Evolutionary conservation across 2,888 invertebrate species (phyloP).

Genomic region (Antheraea yamamai): DNA sequence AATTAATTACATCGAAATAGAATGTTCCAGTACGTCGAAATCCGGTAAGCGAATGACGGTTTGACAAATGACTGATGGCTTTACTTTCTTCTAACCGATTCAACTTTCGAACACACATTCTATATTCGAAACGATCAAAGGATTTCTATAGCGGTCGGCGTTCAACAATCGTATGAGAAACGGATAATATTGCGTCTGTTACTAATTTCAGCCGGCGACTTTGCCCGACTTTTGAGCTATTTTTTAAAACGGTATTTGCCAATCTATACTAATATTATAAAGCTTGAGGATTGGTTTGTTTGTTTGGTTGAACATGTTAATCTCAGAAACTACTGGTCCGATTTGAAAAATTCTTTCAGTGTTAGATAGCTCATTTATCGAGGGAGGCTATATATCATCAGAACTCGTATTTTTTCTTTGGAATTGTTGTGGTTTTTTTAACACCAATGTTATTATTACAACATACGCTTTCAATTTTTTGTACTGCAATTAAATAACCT

Average conservation of each 20-base stretch:
- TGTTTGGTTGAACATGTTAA: no score
- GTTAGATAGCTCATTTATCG: no score
- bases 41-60: slow-evolving; percentile 23
- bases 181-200: background rate
- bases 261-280: background rate
- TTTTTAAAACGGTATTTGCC: background rate
- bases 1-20: background rate
- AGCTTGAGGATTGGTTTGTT: no score
- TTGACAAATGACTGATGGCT: slow-evolving; percentile 33
- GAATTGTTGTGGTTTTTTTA: no score
- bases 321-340: no score
- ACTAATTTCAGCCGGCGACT: background rate
- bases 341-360: no score
- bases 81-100: slow-evolving; percentile 33
- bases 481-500: no score
- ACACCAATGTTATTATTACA: no score
- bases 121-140: slow-evolving; percentile 15
- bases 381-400: no score
- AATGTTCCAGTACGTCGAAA: slow-evolving; percentile 11
- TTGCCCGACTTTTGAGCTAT: background rate
- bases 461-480: no score
- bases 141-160: slow-evolving; percentile 9
- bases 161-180: background rate
- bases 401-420: no score
- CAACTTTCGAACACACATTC: slow-evolving; percentile 33